phyloP scores from a whole-genome alignment of 1,140 invertebrate species.

The Megalonaias nervosa region DNA sequence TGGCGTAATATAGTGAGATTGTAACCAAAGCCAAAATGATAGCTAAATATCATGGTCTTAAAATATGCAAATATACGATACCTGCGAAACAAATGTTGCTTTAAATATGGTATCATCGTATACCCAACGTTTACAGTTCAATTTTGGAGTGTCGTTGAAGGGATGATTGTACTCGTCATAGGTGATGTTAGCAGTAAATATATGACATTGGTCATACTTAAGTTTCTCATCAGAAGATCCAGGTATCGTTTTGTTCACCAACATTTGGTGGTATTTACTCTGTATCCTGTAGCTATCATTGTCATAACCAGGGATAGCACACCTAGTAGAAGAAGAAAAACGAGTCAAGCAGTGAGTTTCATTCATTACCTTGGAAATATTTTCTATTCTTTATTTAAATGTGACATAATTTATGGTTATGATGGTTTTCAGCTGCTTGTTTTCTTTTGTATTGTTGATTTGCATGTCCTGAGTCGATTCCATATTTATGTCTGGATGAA shows the following conservation, averaged over 20 bases:
- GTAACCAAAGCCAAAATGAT: too few relatives aligned
- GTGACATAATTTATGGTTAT: too few relatives aligned
- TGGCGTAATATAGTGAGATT: too few relatives aligned
- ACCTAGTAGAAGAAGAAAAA: too few relatives aligned
- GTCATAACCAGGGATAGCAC: conserved; percentile 19
- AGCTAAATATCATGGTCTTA: too few relatives aligned
- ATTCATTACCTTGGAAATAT: too few relatives aligned
- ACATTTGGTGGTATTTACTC: conserved; percentile 15
- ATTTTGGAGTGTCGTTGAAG: conserved; percentile 4
- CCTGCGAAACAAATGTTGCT: conserved; percentile 27
- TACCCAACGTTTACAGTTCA: conserved; percentile 22
- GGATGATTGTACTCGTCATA: conserved; percentile 19
- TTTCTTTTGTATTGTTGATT: too few relatives aligned
- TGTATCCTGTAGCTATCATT: conserved; percentile 39
- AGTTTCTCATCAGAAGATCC: neutral
- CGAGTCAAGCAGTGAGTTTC: too few relatives aligned
- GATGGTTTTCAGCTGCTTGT: too few relatives aligned
- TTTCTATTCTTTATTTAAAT: too few relatives aligned
- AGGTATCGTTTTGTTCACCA: conserved; percentile 37
- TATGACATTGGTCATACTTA: conserved; percentile 24
- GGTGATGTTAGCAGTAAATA: neutral
- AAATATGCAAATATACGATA: conserved; percentile 2
- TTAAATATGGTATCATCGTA: conserved; percentile 38
- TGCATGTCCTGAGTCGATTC: too few relatives aligned
- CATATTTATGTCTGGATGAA: too few relatives aligned